Conservation (phyloP, 23 tunicate species). For the Phallusia fumigata region DNA sequence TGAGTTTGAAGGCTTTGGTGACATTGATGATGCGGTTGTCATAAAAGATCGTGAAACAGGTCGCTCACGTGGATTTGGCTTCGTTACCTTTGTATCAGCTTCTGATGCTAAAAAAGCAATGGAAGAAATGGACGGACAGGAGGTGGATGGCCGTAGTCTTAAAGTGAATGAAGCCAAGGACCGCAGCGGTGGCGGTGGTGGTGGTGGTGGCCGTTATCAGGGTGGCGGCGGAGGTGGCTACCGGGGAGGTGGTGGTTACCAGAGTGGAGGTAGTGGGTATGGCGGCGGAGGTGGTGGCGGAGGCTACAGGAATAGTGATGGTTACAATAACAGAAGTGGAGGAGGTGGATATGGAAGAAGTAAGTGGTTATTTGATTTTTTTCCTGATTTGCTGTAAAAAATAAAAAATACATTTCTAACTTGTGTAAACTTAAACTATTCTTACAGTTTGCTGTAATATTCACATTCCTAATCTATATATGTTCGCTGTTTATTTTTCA, state of each 20-base stretch:
- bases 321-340: neutral
- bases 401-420: too few relatives aligned
- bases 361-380: neutral
- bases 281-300: constrained; percentile 8
- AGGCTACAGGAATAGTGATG: neutral
- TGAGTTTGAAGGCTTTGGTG: constrained; percentile 22
- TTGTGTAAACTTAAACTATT: too few relatives aligned
- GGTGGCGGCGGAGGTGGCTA: constrained; percentile 28
- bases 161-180: constrained; percentile 36
- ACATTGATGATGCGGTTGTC: constrained; percentile 26
- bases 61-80: constrained; percentile 64
- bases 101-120: constrained; percentile 28
- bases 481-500: neutral
- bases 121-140: constrained; percentile 17
- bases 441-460: too few relatives aligned
- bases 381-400: too few relatives aligned
- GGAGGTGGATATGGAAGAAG: constrained; percentile 14
- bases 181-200: constrained; percentile 41
- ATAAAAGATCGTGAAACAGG: constrained; percentile 63
- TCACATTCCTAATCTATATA: too few relatives aligned
- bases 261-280: constrained; percentile 7
- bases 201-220: constrained; percentile 15
- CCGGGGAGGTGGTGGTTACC: constrained; percentile 25
- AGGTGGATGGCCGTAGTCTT: constrained; percentile 24
- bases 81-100: constrained; percentile 35